Evolutionary conservation across 2,888 invertebrate genomes (phyloP).

Genomic region (Eurois occulta): DNA sequence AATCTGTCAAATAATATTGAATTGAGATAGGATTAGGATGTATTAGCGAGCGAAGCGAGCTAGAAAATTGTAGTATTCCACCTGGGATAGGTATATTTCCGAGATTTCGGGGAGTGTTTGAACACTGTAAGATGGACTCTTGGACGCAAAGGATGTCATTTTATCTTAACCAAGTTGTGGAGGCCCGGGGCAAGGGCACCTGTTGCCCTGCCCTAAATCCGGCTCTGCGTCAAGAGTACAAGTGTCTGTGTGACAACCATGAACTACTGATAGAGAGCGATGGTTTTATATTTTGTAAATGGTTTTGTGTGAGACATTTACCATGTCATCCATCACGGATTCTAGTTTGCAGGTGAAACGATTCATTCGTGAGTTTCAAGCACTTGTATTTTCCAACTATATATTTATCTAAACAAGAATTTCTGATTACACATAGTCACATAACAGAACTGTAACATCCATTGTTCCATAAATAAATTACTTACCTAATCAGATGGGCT

Average conservation of each 20-base stretch:
- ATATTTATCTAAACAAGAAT: background rate
- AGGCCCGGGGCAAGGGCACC: too few species aligned
- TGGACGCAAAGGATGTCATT: too few species aligned
- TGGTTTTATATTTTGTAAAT: background rate
- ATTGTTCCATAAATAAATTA: constrained; percentile 35
- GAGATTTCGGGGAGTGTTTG: too few species aligned
- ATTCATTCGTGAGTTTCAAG: background rate
- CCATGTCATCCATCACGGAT: background rate
- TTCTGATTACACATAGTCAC: constrained; percentile 1
- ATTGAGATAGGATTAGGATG: too few species aligned
- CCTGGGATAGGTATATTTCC: too few species aligned
- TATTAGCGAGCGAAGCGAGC: too few species aligned
- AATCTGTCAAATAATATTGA: too few species aligned
- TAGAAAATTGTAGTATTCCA: too few species aligned
- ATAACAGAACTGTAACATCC: background rate
- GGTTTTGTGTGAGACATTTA: background rate
- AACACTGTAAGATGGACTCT: too few species aligned
- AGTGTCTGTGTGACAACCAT: background rate
- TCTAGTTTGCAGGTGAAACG: background rate
- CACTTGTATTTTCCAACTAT: background rate
- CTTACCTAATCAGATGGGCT: constrained; percentile 46
- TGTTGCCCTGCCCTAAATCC: too few species aligned
- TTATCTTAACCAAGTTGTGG: too few species aligned
- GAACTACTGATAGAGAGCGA: background rate
- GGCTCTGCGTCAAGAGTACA: too few species aligned